phyloP scores from a whole-genome alignment of 2,888 invertebrate species.

The Pollenia labialis region DNA sequence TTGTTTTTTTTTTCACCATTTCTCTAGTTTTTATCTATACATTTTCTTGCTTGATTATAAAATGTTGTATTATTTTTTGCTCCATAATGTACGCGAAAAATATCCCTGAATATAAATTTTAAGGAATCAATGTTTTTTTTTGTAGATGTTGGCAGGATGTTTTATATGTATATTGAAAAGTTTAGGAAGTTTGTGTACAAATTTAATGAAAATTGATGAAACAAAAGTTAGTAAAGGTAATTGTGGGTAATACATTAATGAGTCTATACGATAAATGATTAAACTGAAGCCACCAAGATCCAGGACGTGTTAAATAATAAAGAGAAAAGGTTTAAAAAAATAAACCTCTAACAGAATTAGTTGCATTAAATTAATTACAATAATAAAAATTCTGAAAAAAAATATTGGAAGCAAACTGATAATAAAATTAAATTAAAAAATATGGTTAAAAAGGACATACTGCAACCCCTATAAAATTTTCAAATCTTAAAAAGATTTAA shows the following conservation, averaged over 20 bases:
- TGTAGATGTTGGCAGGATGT: constrained; percentile 49
- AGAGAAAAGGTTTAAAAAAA: constrained; percentile 23
- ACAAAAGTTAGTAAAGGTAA: constrained; percentile 83
- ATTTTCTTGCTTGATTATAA: constrained; percentile 52
- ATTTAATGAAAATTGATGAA: constrained; percentile 83
- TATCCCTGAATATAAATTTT: constrained; percentile 61
- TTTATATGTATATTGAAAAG: constrained; percentile 17
- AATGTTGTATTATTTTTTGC: constrained; percentile 39
- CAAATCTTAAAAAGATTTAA: too few relatives aligned
- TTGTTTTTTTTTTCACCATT: constrained; percentile 44
- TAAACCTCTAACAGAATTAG: constrained; percentile 15
- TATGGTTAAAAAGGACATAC: not conserved
- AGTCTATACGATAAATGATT: constrained; percentile 64
- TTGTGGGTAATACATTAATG: constrained; percentile 83
- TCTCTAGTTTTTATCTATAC: constrained; percentile 54
- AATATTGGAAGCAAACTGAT: not conserved
- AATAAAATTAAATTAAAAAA: not conserved
- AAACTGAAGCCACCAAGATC: constrained; percentile 19
- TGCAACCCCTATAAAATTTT: too few relatives aligned
- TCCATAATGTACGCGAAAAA: constrained; percentile 57
- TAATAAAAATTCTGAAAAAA: not conserved
- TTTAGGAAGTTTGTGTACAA: constrained; percentile 69
- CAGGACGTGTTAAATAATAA: constrained; percentile 53
- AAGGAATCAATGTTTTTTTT: constrained; percentile 66
- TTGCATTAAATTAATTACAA: constrained; percentile 53